Evolutionary conservation across 2,888 invertebrate genomes (phyloP).

Genomic region (Gymnosoma rotundatum): DNA sequence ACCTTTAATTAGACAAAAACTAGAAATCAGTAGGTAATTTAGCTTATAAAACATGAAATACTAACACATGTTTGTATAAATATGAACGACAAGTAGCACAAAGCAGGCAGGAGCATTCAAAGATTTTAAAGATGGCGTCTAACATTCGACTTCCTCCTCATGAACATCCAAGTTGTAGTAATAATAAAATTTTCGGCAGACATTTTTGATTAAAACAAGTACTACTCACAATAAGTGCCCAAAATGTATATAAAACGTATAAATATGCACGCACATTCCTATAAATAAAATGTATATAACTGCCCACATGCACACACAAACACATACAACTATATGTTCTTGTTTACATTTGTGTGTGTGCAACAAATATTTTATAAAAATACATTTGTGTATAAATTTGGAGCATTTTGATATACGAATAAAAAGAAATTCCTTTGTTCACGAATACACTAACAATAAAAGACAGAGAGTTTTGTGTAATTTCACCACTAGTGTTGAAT

Average conservation of each 20-base stretch:
- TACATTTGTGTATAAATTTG: not conserved
- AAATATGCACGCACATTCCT: not conserved
- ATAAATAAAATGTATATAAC: not conserved
- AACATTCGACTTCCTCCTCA: constrained; percentile 39
- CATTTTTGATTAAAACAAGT: constrained; percentile 79
- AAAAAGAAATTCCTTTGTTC: constrained; percentile 23
- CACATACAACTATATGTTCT: constrained; percentile 23
- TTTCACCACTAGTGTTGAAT: constrained; percentile 64
- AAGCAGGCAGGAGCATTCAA: constrained; percentile 20
- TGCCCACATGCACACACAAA: not conserved
- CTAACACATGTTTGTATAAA: not conserved
- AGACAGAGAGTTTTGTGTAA: not conserved
- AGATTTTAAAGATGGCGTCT: constrained; percentile 68
- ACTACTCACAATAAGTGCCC: constrained; percentile 59
- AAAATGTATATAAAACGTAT: constrained; percentile 22
- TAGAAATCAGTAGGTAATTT: not conserved
- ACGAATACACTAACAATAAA: constrained; percentile 17
- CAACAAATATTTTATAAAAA: not conserved
- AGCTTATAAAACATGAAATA: not conserved
- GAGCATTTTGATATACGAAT: constrained; percentile 5
- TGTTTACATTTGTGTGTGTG: not conserved
- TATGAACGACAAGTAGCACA: not conserved
- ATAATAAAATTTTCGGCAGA: constrained; percentile 80
- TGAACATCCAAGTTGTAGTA: constrained; percentile 75
- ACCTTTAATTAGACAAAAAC: constrained; percentile 48